A percentile compares a stretch with the other conserved stretches of the same genome.
Evolutionary conservation across 2,888 invertebrate genomes (phyloP).

Genomic region (Drosophila putrida): DNA sequence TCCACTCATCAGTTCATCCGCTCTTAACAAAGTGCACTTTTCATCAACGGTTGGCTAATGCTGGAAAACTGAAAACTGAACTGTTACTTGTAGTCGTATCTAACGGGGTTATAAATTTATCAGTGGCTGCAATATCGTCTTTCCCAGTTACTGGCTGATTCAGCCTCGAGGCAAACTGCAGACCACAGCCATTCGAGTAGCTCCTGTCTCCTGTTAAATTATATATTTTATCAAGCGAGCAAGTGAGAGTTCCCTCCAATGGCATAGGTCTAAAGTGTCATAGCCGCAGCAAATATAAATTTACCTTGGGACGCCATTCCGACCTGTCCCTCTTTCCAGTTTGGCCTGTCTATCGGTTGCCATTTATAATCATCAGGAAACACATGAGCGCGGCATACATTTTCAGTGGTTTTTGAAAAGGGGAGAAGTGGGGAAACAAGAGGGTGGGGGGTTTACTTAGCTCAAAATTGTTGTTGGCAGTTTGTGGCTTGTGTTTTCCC

Average conservation of each 20-base stretch:
- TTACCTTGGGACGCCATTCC: constrained; percentile 22
- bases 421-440: not conserved
- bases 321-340: not conserved
- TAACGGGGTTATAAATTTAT: constrained; percentile 29
- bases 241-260: not conserved
- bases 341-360: constrained; percentile 49
- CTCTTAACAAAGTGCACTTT: constrained; percentile 29
- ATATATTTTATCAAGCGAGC: constrained; percentile 13
- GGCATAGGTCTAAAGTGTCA: constrained; percentile 29
- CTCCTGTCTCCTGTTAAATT: constrained; percentile 8
- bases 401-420: constrained; percentile 5
- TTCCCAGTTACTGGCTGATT: constrained; percentile 1
- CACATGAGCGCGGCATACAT: constrained; percentile 33
- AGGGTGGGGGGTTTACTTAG: not conserved
- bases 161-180: constrained; percentile 4
- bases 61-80: not conserved
- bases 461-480: constrained; percentile 9
- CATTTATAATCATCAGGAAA: constrained; percentile 65
- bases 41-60: constrained; percentile 22
- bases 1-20: not conserved
- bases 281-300: constrained; percentile 47
- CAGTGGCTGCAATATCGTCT: constrained; percentile 14
- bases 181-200: constrained; percentile 13
- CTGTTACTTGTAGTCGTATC: not conserved
- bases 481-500: constrained; percentile 18